Conservation (phyloP, 2,113 vertebrate genomes). For the Beaufortia kweichowensis region DNA sequence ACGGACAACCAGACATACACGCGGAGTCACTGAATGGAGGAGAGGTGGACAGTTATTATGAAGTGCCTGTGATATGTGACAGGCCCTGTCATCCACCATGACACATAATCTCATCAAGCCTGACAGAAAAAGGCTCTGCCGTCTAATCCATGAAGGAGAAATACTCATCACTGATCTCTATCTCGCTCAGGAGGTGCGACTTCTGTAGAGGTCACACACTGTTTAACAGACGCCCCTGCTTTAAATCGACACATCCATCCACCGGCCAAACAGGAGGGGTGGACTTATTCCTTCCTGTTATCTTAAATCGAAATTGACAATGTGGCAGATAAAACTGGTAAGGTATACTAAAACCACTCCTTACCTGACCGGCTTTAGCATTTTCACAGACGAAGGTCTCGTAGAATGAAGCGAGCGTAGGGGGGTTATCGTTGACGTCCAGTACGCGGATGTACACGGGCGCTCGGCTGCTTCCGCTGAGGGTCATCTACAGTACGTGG, state of each 20-base stretch:
- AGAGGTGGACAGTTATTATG: slow-evolving; percentile 54
- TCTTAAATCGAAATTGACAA: slow-evolving; percentile 47
- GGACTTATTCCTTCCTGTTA: slow-evolving; percentile 15
- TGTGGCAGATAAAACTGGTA: slow-evolving; percentile 9
- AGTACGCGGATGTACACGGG: slow-evolving; percentile 86
- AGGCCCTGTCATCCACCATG: slow-evolving; percentile 52
- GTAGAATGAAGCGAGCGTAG: slow-evolving; percentile 84
- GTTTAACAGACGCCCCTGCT: slow-evolving; percentile 44
- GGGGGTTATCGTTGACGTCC: slow-evolving; percentile 94
- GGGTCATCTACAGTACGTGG: slow-evolving; percentile 78
- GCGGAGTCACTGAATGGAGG: slow-evolving; percentile 37
- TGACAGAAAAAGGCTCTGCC: slow-evolving; percentile 52
- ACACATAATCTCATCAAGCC: slow-evolving; percentile 59
- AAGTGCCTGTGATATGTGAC: slow-evolving; percentile 57
- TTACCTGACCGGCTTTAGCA: slow-evolving; percentile 89
- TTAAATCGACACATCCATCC: slow-evolving; percentile 42
- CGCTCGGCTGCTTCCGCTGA: slow-evolving; percentile 84
- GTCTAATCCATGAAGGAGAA: slow-evolving; percentile 54
- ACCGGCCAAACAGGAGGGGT: neutral
- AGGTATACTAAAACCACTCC: neutral
- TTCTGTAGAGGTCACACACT: slow-evolving; percentile 38
- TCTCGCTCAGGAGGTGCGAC: slow-evolving; percentile 42
- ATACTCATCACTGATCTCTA: slow-evolving; percentile 51
- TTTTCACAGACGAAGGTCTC: slow-evolving; percentile 95
- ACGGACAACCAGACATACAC: slow-evolving; percentile 42